Conservation (phyloP, 2,888 invertebrate species). For the Xestoiulus laeticollis region DNA sequence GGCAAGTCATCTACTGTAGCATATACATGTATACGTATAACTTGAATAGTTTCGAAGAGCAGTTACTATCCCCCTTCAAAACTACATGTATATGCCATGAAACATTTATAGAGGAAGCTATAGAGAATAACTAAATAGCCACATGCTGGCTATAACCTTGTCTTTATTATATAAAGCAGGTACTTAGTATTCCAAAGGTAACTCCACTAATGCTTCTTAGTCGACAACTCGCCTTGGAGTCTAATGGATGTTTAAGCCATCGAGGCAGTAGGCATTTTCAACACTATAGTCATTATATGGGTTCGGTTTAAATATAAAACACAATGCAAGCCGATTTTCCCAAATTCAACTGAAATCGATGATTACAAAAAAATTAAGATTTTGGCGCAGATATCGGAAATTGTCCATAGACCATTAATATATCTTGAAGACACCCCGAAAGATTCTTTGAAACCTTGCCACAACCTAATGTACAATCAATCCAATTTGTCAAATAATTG, state of each 20-base stretch:
- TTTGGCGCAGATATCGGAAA: neutral
- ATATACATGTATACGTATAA: neutral
- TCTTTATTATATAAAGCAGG: neutral
- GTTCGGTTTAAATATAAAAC: neutral
- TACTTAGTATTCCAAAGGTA: constrained; percentile 29
- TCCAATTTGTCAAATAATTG: neutral
- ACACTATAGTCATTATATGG: neutral
- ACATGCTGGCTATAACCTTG: neutral
- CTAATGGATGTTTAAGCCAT: constrained; percentile 28
- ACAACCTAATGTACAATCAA: neutral
- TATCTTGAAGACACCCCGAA: neutral
- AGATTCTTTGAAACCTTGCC: neutral
- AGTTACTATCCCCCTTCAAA: neutral
- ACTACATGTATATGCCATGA: neutral
- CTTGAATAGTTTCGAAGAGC: neutral
- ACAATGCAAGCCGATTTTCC: constrained; percentile 4
- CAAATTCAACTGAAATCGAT: neutral
- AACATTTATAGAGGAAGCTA: neutral
- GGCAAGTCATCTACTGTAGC: neutral
- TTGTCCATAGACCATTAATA: neutral
- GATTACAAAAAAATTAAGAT: neutral
- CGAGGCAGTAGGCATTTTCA: neutral
- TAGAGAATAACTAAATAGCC: neutral
- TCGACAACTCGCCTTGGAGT: neutral
- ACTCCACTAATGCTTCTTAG: neutral